Percentiles rank a stretch among this genome's conserved stretches.
These are phyloP conservation scores for Sebastes schlegelii DNA, from an alignment of 2,113 vertebrate species.

Conservation along the genomic window DNA sequence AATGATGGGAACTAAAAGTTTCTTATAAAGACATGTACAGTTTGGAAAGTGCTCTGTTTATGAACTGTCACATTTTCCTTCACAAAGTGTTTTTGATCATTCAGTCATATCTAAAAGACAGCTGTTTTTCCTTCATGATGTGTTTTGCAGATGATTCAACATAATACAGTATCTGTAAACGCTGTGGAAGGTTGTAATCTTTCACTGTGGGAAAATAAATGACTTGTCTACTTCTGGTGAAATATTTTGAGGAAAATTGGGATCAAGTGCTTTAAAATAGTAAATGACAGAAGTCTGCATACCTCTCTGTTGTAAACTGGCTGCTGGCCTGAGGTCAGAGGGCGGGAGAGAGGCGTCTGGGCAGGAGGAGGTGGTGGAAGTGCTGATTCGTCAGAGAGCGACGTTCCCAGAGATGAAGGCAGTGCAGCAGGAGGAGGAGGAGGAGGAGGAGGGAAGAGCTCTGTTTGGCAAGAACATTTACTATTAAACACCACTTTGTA, in stretches of 20 bases:
- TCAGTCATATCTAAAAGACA: slow-evolving; percentile 32
- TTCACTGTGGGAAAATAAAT: slow-evolving; percentile 14
- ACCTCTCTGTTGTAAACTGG: slow-evolving; percentile 60
- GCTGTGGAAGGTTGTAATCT: slow-evolving; percentile 18
- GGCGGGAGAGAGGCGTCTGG: slow-evolving; percentile 30
- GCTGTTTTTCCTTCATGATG: slow-evolving; percentile 36
- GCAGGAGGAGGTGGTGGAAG: slow-evolving; percentile 56
- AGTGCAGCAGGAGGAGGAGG: slow-evolving; percentile 55
- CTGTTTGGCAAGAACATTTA: slow-evolving; percentile 42
- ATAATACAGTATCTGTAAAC: slow-evolving; percentile 27
- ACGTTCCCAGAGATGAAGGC: slow-evolving; percentile 24
- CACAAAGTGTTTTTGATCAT: slow-evolving; percentile 33
- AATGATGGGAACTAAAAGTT: background rate
- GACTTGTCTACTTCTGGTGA: background rate
- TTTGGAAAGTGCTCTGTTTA: slow-evolving; percentile 24
- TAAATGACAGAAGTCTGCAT: slow-evolving; percentile 30
- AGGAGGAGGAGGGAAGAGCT: slow-evolving; percentile 53
- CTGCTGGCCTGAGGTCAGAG: slow-evolving; percentile 50
- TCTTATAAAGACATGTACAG: slow-evolving; percentile 4
- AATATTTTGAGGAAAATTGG: slow-evolving; percentile 11
- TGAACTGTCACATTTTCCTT: background rate
- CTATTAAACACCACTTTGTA: background rate
- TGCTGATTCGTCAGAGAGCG: slow-evolving; percentile 58
- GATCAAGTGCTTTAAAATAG: slow-evolving; percentile 2
- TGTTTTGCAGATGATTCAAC: slow-evolving; percentile 49